Conservation (phyloP, 2,113 vertebrate species). For the Glaucidium brasilianum region DNA sequence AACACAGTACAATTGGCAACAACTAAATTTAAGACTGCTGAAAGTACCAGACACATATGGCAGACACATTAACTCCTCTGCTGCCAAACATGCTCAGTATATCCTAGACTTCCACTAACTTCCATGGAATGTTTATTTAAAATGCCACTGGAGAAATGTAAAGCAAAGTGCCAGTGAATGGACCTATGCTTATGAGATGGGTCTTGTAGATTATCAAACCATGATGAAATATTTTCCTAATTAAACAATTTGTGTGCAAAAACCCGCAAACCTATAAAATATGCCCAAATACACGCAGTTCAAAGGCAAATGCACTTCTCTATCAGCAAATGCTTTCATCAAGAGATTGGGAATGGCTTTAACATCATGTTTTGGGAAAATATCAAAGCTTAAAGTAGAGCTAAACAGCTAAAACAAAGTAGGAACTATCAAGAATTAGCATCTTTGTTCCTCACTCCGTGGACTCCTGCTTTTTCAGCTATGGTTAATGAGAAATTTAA, state of each 20-base stretch:
- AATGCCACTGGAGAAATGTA: background rate
- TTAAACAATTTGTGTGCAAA: background rate
- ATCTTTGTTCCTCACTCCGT: background rate
- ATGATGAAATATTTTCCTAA: background rate
- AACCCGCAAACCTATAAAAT: background rate
- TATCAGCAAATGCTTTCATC: background rate
- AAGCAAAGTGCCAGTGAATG: background rate
- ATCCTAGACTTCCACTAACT: background rate
- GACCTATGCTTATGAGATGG: background rate
- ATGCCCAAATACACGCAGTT: background rate
- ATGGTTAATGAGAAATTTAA: background rate
- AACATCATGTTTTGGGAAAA: background rate
- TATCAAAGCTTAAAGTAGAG: background rate
- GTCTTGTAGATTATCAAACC: background rate
- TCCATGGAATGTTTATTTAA: background rate
- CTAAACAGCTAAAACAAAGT: background rate
- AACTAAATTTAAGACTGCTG: constrained; percentile 29
- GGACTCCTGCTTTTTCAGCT: background rate
- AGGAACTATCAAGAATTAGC: background rate
- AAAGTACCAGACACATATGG: constrained; percentile 44
- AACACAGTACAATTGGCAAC: constrained; percentile 41
- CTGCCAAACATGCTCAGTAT: background rate
- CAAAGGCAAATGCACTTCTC: background rate
- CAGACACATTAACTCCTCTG: constrained; percentile 15
- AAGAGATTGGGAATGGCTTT: background rate